Conservation (phyloP, 1,140 invertebrate genomes). For the Aphaenogaster rudis region DNA sequence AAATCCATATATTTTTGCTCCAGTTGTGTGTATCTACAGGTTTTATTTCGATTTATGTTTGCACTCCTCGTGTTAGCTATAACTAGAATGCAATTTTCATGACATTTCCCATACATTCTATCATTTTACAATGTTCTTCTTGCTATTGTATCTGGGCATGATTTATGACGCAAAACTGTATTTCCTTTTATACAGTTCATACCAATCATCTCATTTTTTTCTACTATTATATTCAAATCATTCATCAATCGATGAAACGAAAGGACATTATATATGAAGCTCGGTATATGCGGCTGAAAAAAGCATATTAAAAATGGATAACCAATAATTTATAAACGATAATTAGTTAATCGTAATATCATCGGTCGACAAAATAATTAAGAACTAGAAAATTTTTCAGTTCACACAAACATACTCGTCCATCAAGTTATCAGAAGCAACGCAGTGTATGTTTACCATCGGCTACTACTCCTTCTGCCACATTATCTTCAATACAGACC, state of each 20-base stretch:
- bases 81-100: constrained; percentile 78
- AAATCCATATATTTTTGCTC: constrained; percentile 77
- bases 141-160: constrained; percentile 77
- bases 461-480: constrained; percentile 77
- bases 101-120: constrained; percentile 72
- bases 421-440: constrained; percentile 86
- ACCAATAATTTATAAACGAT: constrained; percentile 37
- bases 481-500: constrained; percentile 83
- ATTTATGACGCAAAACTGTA: constrained; percentile 68
- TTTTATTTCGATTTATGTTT: constrained; percentile 75
- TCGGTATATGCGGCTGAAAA: background rate
- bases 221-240: constrained; percentile 54
- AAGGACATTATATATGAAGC: background rate
- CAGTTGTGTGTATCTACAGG: constrained; percentile 68
- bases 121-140: constrained; percentile 74
- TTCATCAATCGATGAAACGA: constrained; percentile 51
- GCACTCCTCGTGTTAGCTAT: constrained; percentile 76
- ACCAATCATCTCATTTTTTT: constrained; percentile 40
- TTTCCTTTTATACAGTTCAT: constrained; percentile 68
- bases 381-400: constrained; percentile 86
- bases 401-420: constrained; percentile 86
- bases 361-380: constrained; percentile 71
- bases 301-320: background rate
- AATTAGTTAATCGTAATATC: constrained; percentile 40
- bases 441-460: constrained; percentile 84